Evolutionary conservation across 2,888 invertebrate species (phyloP), one percentile per base, ranked within the genome.

Genomic region (Galerucella pusilla): DNA sequence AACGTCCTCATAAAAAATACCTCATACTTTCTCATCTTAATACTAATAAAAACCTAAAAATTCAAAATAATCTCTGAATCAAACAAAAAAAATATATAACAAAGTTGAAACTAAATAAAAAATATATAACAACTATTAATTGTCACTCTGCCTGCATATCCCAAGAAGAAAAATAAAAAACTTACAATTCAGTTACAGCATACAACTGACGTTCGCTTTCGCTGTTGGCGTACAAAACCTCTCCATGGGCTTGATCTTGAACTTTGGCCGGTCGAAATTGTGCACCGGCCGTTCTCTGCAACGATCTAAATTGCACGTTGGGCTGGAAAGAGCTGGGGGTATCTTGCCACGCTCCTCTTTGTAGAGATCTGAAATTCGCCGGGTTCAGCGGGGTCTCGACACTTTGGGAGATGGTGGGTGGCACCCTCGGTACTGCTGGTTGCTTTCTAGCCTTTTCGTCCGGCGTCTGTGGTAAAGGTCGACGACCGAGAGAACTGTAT

Each of bases 171-270:
- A 80, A 66, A 42, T 9, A 42, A 80, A 78, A 71, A 74, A 75
- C 68, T 89, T 91, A 92, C 88, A 92, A 89, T 85, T 91, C 93
- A 73, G 95, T 93, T 80, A 95, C 94, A 68, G 94, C 94, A 85
- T 94, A 94, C 79, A 94, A 81, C 78, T 88, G 88, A 77, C 89
- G 87, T 78, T 89, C 88, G 79, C 88, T 89, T 70, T 89, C 89
- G 75, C 86, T 86, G 73, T 88, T 87, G 2, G 88, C 86, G 77
- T 88, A 86, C 83, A 88, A 84, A 16, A 85, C 83, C 70, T 88
- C 86, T 66, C 86, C 84, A 61, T 85, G 85, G n/a, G 84, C 81
- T 77, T 85, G 88, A 80, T 86, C 88, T 78, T 86, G 88, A n/a
- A 87, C 86, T 79, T 88, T 87, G 20, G 84, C 86, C 7, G 87